Conservation (phyloP, 2,888 invertebrate genomes). For the Amphipyra tragopoginis region DNA sequence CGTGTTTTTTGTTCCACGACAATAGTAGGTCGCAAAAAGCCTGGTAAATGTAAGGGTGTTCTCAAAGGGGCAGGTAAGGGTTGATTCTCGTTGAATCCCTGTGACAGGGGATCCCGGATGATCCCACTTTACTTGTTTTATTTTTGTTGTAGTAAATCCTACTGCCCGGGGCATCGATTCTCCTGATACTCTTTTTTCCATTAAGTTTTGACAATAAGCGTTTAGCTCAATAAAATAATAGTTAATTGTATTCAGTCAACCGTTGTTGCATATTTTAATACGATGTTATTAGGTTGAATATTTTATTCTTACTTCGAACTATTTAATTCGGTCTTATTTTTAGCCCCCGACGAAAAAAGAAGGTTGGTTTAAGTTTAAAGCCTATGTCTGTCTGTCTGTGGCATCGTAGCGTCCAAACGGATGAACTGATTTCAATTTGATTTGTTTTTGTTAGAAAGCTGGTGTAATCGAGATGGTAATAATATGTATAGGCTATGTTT, state of each 20-base stretch:
- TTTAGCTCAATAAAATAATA: not conserved
- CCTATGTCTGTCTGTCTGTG: no score
- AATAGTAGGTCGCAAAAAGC: constrained; percentile 77
- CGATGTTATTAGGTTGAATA: no score
- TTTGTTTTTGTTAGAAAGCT: no score
- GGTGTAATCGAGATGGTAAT: no score
- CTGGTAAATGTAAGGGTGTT: constrained; percentile 73
- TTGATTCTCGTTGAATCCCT: constrained; percentile 66
- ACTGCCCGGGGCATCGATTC: constrained; percentile 33
- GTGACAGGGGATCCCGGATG: constrained; percentile 73
- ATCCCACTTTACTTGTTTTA: constrained; percentile 67
- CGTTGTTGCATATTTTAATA: not conserved
- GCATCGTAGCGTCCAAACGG: no score
- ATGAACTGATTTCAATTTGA: no score
- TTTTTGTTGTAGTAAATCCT: constrained; percentile 58
- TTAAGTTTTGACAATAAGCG: constrained; percentile 16
- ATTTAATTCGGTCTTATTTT: no score
- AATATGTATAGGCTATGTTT: no score
- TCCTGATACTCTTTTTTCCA: constrained; percentile 47
- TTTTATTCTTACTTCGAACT: no score
- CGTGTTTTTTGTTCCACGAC: constrained; percentile 66
- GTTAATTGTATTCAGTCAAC: not conserved
- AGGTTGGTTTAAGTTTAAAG: no score
- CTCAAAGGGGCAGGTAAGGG: constrained; percentile 78
- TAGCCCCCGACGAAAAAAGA: no score